Percentiles rank a stretch among this genome's conserved stretches.
Evolutionary conservation across 1,140 invertebrate species (phyloP).

Genomic region (Lamellibrachia luymesi): DNA sequence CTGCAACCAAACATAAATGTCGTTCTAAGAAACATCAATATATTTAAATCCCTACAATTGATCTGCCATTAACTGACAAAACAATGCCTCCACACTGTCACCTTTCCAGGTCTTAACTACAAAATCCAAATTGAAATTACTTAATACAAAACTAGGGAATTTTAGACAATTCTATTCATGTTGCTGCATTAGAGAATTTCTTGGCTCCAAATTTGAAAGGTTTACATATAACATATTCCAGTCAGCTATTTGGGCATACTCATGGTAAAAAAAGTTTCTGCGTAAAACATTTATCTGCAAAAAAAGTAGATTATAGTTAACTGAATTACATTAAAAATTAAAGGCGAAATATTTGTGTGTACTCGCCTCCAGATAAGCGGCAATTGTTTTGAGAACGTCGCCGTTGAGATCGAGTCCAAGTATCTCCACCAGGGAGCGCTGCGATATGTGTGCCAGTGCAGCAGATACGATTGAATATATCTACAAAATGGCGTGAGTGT

Average conservation of each 20-base stretch:
- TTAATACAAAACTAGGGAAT: neutral
- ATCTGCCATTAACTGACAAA: slow-evolving; percentile 5
- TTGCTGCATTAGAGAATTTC: too few species aligned
- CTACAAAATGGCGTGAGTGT: slow-evolving; percentile 48
- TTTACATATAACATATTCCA: too few species aligned
- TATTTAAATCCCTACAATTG: slow-evolving; percentile 2
- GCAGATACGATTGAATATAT: slow-evolving; percentile 62
- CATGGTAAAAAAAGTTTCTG: too few species aligned
- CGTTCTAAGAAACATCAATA: neutral
- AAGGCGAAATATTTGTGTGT: neutral
- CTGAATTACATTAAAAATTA: neutral
- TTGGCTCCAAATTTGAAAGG: too few species aligned
- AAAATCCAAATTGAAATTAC: neutral
- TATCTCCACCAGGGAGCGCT: slow-evolving; percentile 63
- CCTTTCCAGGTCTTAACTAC: slow-evolving; percentile 13
- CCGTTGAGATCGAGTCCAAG: slow-evolving; percentile 63
- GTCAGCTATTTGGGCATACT: too few species aligned
- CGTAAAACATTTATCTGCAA: too few species aligned
- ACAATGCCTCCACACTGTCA: neutral
- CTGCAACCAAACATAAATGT: slow-evolving; percentile 30
- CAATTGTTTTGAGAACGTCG: slow-evolving; percentile 62
- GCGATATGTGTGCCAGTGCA: slow-evolving; percentile 60
- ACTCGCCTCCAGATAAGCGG: slow-evolving; percentile 60
- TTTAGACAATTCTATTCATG: too few species aligned
- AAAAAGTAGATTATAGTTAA: too few species aligned